Evolutionary conservation across 1,140 invertebrate genomes (phyloP).

Genomic region (Caenorhabditis brenneri): DNA sequence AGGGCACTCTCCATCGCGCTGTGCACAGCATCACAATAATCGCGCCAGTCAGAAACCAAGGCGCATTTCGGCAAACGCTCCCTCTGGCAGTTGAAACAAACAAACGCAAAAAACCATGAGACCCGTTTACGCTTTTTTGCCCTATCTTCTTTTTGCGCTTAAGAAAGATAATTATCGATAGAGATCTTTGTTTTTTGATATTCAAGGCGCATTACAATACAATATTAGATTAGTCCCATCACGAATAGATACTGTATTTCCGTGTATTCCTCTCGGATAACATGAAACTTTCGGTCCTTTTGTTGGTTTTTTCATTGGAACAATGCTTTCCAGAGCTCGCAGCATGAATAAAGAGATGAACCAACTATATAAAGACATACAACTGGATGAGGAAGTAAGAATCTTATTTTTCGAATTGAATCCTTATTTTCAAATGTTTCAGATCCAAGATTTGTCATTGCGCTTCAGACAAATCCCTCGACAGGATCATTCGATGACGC

Average conservation of each 20-base stretch:
- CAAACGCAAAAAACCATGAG: not conserved
- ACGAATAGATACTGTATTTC: not conserved
- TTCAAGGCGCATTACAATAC: not conserved
- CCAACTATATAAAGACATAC: not conserved
- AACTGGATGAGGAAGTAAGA: not conserved
- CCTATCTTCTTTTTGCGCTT: not conserved
- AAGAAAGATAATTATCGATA: not conserved
- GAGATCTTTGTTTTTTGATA: not conserved
- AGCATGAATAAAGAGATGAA: not conserved
- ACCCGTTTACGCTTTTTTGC: not conserved
- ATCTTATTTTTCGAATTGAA: not conserved
- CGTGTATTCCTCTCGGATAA: not conserved
- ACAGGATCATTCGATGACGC: slow-evolving; percentile 79
- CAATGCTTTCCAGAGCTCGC: not conserved
- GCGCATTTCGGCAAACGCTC: not conserved
- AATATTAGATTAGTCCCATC: not conserved
- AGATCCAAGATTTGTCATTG: not conserved
- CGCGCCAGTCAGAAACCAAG: not conserved
- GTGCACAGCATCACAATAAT: slow-evolving; percentile 13
- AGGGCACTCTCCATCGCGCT: not conserved
- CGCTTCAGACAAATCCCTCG: slow-evolving; percentile 31
- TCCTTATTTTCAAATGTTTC: not conserved
- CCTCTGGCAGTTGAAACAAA: not conserved
- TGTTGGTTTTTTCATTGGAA: not conserved
- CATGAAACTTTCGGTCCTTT: not conserved